These are phyloP conservation scores for Drosophila teissieri DNA, from an alignment of 1,140 invertebrate genomes.

Conservation along the genomic window DNA sequence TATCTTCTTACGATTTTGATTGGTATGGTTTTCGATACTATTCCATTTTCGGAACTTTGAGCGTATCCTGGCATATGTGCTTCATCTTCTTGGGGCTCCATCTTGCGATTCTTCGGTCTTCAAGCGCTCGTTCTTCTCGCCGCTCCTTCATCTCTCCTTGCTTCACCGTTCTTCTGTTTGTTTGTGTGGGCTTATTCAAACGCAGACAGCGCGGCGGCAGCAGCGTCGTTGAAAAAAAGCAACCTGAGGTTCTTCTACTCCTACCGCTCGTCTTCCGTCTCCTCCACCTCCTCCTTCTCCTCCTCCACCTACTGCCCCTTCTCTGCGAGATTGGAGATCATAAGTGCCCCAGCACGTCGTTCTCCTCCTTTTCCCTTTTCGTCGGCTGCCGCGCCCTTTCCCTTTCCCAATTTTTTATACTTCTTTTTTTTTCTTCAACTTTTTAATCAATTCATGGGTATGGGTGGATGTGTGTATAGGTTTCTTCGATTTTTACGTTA, in stretches of 20 bases:
- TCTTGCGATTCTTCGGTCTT: constrained; percentile 15
- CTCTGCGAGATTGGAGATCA: constrained; percentile 36
- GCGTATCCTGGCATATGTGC: constrained; percentile 11
- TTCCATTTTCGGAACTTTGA: background rate
- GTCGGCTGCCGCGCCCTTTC: constrained; percentile 37
- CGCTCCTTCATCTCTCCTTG: constrained; percentile 3
- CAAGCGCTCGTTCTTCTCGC: constrained; percentile 5
- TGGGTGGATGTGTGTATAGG: constrained; percentile 74
- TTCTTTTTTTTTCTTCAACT: constrained; percentile 65
- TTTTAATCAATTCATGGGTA: constrained; percentile 75
- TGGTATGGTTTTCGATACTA: background rate
- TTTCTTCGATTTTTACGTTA: constrained; percentile 80
- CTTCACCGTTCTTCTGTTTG: constrained; percentile 14
- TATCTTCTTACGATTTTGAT: background rate
- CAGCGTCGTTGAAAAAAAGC: constrained; percentile 47
- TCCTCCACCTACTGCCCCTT: background rate
- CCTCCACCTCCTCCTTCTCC: background rate
- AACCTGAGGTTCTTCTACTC: constrained; percentile 17
- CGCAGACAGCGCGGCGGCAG: constrained; percentile 79
- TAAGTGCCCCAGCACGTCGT: constrained; percentile 52
- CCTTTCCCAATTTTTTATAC: constrained; percentile 37
- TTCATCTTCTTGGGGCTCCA: constrained; percentile 20
- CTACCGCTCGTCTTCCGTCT: background rate
- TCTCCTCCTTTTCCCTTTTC: constrained; percentile 16
- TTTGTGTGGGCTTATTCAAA: constrained; percentile 76